Evolutionary conservation across 2,888 invertebrate genomes (phyloP).

Genomic region (Dicyrtomina minuta): DNA sequence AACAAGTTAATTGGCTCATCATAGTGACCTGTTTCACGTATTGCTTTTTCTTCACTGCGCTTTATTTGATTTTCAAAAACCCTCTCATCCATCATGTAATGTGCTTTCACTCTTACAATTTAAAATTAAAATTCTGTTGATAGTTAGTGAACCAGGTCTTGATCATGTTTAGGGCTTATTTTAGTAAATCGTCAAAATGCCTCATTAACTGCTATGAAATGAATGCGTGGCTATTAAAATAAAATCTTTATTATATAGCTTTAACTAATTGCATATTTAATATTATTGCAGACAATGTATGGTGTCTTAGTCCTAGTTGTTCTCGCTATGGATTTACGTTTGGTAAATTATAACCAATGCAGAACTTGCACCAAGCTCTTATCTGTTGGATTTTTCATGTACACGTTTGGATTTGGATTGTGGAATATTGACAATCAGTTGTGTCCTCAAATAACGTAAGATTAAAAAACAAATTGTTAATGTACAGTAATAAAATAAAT

Average conservation of each 20-base stretch:
- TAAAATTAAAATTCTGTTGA: neutral
- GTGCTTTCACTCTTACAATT: neutral
- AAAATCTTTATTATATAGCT: too few relatives aligned
- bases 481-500: neutral
- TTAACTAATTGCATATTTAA: neutral
- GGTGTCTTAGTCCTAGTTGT: constrained; percentile 55
- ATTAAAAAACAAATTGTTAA: constrained; percentile 8
- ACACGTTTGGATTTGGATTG: constrained; percentile 57
- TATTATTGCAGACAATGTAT: constrained; percentile 56
- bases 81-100: constrained; percentile 52
- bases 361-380: constrained; percentile 48
- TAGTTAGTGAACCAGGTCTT: neutral
- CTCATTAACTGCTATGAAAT: too few relatives aligned
- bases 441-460: constrained; percentile 55
- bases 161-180: neutral
- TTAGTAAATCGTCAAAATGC: neutral
- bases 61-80: constrained; percentile 51
- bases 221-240: too few relatives aligned
- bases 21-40: constrained; percentile 46
- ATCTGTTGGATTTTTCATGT: constrained; percentile 54
- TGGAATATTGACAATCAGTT: constrained; percentile 59
- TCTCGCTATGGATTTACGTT: constrained; percentile 50
- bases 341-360: constrained; percentile 52
- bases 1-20: constrained; percentile 45
- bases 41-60: constrained; percentile 49